A percentile compares a stretch with the other conserved stretches of the same genome.
Evolutionary conservation across 2,888 invertebrate species (phyloP).

Genomic region (Stenichneumon culpator): DNA sequence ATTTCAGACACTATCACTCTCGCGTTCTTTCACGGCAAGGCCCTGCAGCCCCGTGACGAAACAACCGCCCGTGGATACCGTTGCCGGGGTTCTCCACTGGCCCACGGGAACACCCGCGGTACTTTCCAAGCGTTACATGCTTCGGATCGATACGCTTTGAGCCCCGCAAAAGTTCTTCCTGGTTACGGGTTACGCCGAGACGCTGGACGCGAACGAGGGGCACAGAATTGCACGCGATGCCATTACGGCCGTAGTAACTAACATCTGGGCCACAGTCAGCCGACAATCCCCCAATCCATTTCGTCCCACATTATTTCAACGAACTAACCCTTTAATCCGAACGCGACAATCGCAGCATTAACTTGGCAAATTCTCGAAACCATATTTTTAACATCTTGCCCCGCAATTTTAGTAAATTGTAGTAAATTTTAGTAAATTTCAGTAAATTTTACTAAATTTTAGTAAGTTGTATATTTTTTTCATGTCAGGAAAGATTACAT

Average conservation of each 20-base stretch:
- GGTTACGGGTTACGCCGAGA: constrained; percentile 61
- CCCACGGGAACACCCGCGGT: constrained; percentile 60
- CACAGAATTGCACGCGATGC: constrained; percentile 57
- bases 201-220: constrained; percentile 24
- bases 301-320: neutral
- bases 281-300: neutral
- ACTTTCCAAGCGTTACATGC: constrained; percentile 52
- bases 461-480: neutral
- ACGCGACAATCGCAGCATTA: neutral
- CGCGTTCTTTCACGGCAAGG: constrained; percentile 34
- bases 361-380: neutral
- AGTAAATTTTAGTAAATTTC: neutral
- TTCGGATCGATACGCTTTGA: constrained; percentile 71
- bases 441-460: neutral
- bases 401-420: neutral
- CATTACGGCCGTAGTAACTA: neutral
- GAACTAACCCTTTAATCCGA: neutral
- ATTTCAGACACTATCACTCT: constrained; percentile 29
- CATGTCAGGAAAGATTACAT: neutral
- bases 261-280: neutral
- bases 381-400: neutral
- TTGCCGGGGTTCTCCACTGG: constrained; percentile 77
- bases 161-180: constrained; percentile 58
- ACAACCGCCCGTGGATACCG: constrained; percentile 79
- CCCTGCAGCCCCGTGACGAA: constrained; percentile 71